Base-by-base conservation (phyloP, 2,797 vertebrate species). In the Ctenopoma multispine region DNA sequence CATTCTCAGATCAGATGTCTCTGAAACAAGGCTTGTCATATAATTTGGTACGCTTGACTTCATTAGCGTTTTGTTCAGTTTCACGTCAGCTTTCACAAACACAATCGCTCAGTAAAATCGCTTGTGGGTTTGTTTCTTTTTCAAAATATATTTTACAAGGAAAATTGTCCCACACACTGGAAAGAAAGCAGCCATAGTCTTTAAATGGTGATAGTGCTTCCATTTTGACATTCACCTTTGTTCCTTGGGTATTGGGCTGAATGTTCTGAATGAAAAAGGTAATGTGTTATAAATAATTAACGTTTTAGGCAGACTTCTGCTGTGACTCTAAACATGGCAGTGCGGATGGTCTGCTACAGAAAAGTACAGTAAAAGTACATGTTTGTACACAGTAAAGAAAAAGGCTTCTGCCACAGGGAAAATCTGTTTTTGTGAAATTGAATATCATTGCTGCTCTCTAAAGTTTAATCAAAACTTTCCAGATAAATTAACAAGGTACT, bases 11-110 rank as follows among this genome's bases (percentile, higher is more conserved):
- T 87, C 82, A 73, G 72, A 80, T 72, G 62, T 74, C 46, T 79
- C 70, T 31, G 60, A 82, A 84, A 83, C 79, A 58, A 79, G 56
- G 73, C 74, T 57, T 17, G 81, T 65, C 79, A 55, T 64, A 81
- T 74, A 40, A 24, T 24, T 69, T 13, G 21, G 12, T 29, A 27
- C 14, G 8, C 74, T 75, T 20, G 11, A 69, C 77, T 87, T 85
- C 77, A 89, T 90, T 82, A 82, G 79, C 54, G 61, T 72, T 79
- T 81, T 78, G 59, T 86, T 83, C 56, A 4, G 7, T 72, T 51
- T 69, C 48, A 44, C 51, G 43, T 66, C 72, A 10, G 20, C 70
- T 71, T 61, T 79, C 56, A 49, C 58, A 50, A 72, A 82, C 14
- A 68, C 77, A 23, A 61, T 67, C 41, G 4, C 62, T 68, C 36